phyloP scores from a whole-genome alignment of 1,140 invertebrate genomes.

The Drosophila arizonae region DNA sequence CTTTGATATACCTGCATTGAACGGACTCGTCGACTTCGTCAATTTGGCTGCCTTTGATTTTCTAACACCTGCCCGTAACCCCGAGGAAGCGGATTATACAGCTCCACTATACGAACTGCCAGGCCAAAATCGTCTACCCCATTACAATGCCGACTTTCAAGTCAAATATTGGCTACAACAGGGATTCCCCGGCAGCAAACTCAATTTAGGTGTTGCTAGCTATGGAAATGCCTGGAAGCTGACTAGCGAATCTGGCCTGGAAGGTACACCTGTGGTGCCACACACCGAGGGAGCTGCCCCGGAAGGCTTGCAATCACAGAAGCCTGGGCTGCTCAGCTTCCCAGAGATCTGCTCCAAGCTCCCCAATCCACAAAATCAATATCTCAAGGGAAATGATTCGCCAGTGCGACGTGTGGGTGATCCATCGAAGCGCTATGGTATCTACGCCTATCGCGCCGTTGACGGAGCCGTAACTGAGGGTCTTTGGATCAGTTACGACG shows the following conservation, averaged over 20 bases:
- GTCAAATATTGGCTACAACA: constrained; percentile 86
- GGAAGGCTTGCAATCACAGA: constrained; percentile 86
- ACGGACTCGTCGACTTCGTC: constrained; percentile 90
- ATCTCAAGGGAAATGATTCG: constrained; percentile 85
- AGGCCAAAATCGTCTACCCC: constrained; percentile 84
- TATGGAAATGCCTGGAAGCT: constrained; percentile 93
- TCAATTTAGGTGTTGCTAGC: constrained; percentile 92
- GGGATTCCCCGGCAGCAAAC: constrained; percentile 87
- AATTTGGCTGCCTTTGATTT: constrained; percentile 92
- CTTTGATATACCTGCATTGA: constrained; percentile 89
- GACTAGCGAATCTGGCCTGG: constrained; percentile 87
- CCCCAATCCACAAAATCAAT: constrained; percentile 85
- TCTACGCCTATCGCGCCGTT: constrained; percentile 88
- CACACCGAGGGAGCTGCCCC: constrained; percentile 87
- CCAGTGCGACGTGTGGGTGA: constrained; percentile 88
- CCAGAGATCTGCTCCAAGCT: constrained; percentile 91
- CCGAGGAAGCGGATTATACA: constrained; percentile 89
- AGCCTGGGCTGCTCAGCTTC: constrained; percentile 90
- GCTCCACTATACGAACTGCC: constrained; percentile 88
- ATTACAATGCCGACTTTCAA: constrained; percentile 87
- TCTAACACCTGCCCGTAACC: constrained; percentile 88
- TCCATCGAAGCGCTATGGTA: constrained; percentile 89
- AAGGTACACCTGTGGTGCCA: constrained; percentile 88
- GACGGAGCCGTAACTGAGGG: constrained; percentile 87
- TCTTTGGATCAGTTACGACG: constrained; percentile 96